Percentiles rank a stretch among this genome's conserved stretches.
phyloP scores from a whole-genome alignment of 1,140 invertebrate genomes.

The Panagrolaimus sp. region DNA sequence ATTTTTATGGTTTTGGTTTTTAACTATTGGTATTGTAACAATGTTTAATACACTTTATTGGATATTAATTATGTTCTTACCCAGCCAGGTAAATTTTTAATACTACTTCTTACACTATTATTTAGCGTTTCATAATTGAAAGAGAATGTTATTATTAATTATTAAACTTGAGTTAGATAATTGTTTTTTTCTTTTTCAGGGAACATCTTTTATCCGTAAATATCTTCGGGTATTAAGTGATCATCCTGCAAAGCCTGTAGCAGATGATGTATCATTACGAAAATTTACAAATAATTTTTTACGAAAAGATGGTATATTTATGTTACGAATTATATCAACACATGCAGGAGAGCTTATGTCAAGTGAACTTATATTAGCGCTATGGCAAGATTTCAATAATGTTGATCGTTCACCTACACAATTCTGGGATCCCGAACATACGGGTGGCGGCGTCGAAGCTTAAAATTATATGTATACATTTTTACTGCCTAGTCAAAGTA shows the following conservation, averaged over 20 bases:
- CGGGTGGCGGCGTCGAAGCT: background rate
- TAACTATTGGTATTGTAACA: constrained; percentile 53
- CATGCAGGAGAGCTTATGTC: constrained; percentile 57
- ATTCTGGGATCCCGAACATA: constrained; percentile 50
- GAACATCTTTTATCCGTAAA: constrained; percentile 53
- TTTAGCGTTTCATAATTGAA: too few relatives aligned
- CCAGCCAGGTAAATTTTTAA: constrained; percentile 43
- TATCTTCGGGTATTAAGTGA: constrained; percentile 57
- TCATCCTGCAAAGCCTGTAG: constrained; percentile 53
- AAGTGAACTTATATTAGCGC: constrained; percentile 53
- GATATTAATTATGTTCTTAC: constrained; percentile 57
- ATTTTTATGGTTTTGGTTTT: constrained; percentile 58
- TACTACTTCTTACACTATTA: too few relatives aligned
- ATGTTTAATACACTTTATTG: constrained; percentile 54
- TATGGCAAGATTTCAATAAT: constrained; percentile 59
- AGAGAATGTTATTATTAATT: too few relatives aligned
- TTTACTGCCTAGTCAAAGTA: too few relatives aligned
- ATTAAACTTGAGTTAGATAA: too few relatives aligned
- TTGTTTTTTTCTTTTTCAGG: constrained; percentile 46
- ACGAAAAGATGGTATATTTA: constrained; percentile 56
- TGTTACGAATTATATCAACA: constrained; percentile 52
- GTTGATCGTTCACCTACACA: constrained; percentile 52
- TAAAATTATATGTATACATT: background rate
- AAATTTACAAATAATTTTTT: constrained; percentile 57
- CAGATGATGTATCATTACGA: constrained; percentile 53